Evolutionary conservation across 2,113 vertebrate species (phyloP).

Genomic region (Syrmaticus mikado): DNA sequence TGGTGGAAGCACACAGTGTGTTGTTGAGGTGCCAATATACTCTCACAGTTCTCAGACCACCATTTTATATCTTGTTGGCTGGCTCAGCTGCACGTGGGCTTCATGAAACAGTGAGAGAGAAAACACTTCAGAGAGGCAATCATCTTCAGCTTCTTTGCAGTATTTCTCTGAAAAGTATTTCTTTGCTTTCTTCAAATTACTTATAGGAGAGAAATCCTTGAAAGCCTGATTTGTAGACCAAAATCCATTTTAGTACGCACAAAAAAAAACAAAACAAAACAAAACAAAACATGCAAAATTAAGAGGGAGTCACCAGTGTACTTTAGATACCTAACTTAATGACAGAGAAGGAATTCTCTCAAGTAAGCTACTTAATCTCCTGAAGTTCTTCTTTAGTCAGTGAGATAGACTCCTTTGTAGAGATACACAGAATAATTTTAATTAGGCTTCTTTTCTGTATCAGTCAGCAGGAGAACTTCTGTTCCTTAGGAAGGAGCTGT

Average conservation of each 20-base stretch:
- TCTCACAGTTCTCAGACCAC: neutral
- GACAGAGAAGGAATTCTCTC: neutral
- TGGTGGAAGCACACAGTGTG: neutral
- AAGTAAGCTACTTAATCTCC: neutral
- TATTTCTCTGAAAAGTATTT: neutral
- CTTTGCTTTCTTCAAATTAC: neutral
- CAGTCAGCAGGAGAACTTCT: neutral
- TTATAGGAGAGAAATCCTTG: neutral
- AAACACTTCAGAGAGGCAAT: neutral
- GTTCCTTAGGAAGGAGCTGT: neutral
- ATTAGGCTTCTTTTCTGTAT: neutral
- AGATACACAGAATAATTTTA: neutral
- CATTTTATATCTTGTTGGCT: neutral
- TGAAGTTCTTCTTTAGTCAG: neutral
- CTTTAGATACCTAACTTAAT: neutral
- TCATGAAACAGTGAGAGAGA: neutral
- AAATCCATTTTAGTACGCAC: neutral
- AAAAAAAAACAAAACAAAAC: too few species aligned
- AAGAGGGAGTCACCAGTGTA: fast-evolving
- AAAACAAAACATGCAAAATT: neutral
- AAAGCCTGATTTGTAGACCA: neutral
- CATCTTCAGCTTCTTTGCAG: neutral
- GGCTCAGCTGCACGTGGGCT: neutral
- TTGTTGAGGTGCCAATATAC: neutral
- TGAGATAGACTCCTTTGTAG: neutral